Evolutionary conservation across 2,888 invertebrate species (phyloP), one percentile per base, ranked within the genome.

Genomic region (Polydrusus tereticollis): DNA sequence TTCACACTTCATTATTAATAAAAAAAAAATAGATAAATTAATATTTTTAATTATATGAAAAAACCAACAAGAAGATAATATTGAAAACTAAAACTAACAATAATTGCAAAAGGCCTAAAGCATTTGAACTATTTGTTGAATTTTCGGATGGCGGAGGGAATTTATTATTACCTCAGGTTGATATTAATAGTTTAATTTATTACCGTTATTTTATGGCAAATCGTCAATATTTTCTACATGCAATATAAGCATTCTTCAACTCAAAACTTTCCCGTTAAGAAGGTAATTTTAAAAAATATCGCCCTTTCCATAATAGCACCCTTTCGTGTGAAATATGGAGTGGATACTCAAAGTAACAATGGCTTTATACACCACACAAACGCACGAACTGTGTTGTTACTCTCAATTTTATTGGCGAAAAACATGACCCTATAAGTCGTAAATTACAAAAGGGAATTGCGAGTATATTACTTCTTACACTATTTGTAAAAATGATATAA

Each of bases 311-410:
- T 65, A 65, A 65, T 70, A 59, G 52, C 36, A 59, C 64, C 65
- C 52, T 65, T 65, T 64, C 70, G 65, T 59, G 64, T 64, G 58
- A 65, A 70, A 64, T 65, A 59, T 65, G 58, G 59, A 59, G 64
- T 59, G 47, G 64, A 58, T 58, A 64, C 59, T 47, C 52, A 65
- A 65, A n/a, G 14, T 70, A 70, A 70, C 59, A 65, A 70, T 65
- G 41, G 59, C 70, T 50, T 52, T 65, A 70, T 65, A 59, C 59
- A 52, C 50, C 50, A 52, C 43, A 36, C 14, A 50, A 65, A 29
- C 26, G 45, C 63, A 69, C 63, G 63, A 69, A 69, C 47, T 33
- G 57, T 63, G 69, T 29, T 69, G 57, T 62, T 69, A 33, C 63
- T 57, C 62, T 20, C 26, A 57, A 63, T 69, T 63, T 69, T 43